Evolutionary conservation across 1,140 invertebrate species (phyloP).

Genomic region (Eriocheir sinensis): DNA sequence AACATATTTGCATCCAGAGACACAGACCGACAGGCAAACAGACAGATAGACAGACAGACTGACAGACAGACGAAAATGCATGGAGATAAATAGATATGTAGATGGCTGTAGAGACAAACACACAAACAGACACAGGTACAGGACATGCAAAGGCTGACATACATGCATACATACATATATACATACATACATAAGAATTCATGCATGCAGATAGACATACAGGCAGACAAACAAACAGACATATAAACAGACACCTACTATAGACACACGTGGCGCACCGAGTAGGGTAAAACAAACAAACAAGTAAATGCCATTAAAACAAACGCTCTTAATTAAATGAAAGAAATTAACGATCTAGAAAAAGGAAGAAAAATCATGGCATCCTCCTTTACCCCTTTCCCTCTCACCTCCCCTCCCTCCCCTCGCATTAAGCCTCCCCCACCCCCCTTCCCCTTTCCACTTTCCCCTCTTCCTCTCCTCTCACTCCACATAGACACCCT

Average conservation of each 20-base stretch:
- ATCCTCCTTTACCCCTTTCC: neutral
- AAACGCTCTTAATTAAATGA: too few relatives aligned
- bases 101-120: neutral
- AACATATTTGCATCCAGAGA: neutral
- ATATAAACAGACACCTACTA: too few relatives aligned
- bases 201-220: neutral
- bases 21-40: neutral
- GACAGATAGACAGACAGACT: neutral
- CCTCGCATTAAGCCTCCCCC: neutral
- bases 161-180: too few relatives aligned
- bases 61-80: neutral
- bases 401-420: neutral
- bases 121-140: neutral
- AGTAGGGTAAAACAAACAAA: too few relatives aligned
- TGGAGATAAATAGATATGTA: neutral
- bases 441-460: neutral
- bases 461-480: neutral
- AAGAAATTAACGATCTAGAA: neutral
- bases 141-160: too few relatives aligned
- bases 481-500: neutral
- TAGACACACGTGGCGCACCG: too few relatives aligned
- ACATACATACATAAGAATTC: neutral
- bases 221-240: conserved; percentile 24
- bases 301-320: too few relatives aligned
- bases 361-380: neutral